Evolutionary conservation across 2,888 invertebrate species (phyloP).

Genomic region (Acanthococcus lagerstroemiae): DNA sequence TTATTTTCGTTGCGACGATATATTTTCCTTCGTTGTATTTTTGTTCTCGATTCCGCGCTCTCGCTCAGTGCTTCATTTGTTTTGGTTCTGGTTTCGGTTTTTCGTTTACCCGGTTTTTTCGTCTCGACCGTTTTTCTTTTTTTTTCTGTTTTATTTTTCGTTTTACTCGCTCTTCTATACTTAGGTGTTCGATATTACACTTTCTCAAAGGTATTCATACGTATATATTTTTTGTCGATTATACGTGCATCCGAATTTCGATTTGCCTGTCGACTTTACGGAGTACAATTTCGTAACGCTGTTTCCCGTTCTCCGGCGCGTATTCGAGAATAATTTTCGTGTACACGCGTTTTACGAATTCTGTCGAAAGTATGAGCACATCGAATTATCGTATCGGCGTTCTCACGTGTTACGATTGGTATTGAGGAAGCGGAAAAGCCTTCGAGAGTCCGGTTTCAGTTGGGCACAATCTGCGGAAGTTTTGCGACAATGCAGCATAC

Average conservation of each 20-base stretch:
- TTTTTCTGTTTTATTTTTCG: no score
- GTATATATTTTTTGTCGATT: no score
- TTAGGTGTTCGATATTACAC: no score
- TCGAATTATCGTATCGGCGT: background rate
- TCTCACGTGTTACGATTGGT: background rate
- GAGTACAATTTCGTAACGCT: no score
- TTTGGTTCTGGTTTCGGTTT: background rate
- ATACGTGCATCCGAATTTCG: no score
- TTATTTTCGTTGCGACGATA: background rate
- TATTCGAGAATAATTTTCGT: no score
- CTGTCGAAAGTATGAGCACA: background rate
- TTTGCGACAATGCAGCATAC: background rate
- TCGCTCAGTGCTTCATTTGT: background rate
- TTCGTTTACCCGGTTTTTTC: background rate
- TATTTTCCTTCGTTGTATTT: background rate
- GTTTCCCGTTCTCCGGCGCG: no score
- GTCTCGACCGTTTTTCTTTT: no score
- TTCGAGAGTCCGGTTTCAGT: background rate
- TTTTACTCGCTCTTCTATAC: no score
- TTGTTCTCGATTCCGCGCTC: background rate
- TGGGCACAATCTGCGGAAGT: no score
- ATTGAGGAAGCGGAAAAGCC: background rate
- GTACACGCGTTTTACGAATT: background rate
- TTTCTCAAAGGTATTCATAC: no score
- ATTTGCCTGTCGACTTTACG: no score